phyloP scores from a whole-genome alignment of 2,888 invertebrate species.

The Mimas tiliae region DNA sequence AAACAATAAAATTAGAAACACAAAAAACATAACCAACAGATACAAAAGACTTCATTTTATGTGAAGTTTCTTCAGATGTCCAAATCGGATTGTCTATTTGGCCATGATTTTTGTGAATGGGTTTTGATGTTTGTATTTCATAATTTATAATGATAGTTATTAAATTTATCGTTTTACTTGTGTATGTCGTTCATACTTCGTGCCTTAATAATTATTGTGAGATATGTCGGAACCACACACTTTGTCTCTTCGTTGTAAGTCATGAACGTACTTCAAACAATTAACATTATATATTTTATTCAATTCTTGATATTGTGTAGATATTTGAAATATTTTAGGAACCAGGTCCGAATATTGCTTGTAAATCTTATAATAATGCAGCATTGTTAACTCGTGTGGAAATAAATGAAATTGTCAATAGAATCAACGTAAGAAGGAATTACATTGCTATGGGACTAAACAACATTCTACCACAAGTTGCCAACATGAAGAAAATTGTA shows the following conservation, averaged over 20 bases:
- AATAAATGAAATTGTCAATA: constrained; percentile 55
- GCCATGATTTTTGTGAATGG: constrained; percentile 46
- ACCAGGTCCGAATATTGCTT: constrained; percentile 58
- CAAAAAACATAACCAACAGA: constrained; percentile 74
- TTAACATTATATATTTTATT: constrained; percentile 21
- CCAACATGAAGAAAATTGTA: constrained; percentile 76
- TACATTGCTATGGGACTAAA: constrained; percentile 65
- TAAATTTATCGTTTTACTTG: constrained; percentile 65
- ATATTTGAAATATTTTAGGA: constrained; percentile 45
- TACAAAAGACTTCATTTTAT: constrained; percentile 61
- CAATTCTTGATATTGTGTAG: neutral
- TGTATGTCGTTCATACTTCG: constrained; percentile 44
- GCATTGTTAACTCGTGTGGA: constrained; percentile 55
- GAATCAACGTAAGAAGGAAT: constrained; percentile 69
- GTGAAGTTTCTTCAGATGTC: constrained; percentile 36
- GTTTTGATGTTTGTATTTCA: constrained; percentile 50
- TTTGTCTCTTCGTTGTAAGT: constrained; percentile 67
- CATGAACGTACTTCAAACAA: neutral
- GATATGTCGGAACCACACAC: constrained; percentile 67
- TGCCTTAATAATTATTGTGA: constrained; percentile 55
- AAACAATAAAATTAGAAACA: constrained; percentile 62
- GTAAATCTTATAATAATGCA: constrained; percentile 57
- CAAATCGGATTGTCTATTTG: constrained; percentile 39
- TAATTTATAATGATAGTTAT: constrained; percentile 67
- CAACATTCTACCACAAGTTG: constrained; percentile 63